Evolutionary conservation across 2,113 vertebrate genomes (phyloP).

Genomic region (Prionailurus viverrinus): DNA sequence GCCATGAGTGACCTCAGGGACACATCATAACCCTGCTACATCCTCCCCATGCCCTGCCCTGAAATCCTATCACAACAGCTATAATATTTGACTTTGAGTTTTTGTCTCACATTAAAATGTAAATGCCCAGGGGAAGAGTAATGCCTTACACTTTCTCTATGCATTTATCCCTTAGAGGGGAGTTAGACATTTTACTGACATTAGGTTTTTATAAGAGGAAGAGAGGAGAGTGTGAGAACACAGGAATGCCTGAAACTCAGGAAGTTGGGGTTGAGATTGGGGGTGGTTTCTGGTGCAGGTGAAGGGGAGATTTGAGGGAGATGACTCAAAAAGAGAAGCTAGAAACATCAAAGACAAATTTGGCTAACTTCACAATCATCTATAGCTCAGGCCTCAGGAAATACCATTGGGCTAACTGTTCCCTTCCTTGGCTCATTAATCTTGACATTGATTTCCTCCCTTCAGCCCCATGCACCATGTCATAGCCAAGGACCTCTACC

Average conservation of each 20-base stretch:
- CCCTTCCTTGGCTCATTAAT: not conserved
- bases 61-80: conserved; percentile 50
- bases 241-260: not conserved
- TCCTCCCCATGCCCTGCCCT: not conserved
- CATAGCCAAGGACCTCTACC: not conserved
- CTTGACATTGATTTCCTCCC: not conserved
- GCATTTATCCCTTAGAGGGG: conserved; percentile 11
- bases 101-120: conserved; percentile 60
- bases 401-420: not conserved
- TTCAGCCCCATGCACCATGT: not conserved
- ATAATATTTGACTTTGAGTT: conserved; percentile 48
- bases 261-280: not conserved
- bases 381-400: not conserved
- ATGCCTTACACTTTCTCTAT: conserved; percentile 18
- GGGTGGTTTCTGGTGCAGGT: not conserved
- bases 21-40: not conserved
- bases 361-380: not conserved
- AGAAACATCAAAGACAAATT: not conserved
- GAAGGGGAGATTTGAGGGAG: not conserved
- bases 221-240: not conserved
- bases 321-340: not conserved
- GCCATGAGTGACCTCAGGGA: conserved; percentile 17
- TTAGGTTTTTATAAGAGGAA: conserved; percentile 41
- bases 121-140: conserved; percentile 42
- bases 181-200: conserved; percentile 53